Conservation (phyloP, 2,113 vertebrate species). For the Anser brachyrhynchus region DNA sequence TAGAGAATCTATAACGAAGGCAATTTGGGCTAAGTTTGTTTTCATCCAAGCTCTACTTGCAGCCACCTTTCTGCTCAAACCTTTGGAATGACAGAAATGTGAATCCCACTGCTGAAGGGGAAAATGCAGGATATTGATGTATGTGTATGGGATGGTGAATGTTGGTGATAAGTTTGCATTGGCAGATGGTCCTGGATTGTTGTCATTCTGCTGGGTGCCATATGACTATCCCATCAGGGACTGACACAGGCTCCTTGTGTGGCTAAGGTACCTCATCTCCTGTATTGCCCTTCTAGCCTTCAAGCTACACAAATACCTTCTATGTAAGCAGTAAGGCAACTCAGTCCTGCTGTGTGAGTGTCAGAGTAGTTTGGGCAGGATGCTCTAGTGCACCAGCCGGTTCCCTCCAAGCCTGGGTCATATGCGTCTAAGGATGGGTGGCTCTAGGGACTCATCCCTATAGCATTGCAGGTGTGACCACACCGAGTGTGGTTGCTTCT, state of each 20-base stretch:
- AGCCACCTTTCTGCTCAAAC: neutral
- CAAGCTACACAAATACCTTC: neutral
- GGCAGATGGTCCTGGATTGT: no score
- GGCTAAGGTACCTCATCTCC: neutral
- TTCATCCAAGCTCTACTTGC: neutral
- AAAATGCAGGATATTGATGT: neutral
- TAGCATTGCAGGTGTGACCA: rapidly evolving
- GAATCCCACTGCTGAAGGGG: neutral
- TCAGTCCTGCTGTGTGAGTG: neutral
- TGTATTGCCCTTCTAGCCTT: neutral
- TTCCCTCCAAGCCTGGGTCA: no score
- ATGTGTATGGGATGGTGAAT: rapidly evolving
- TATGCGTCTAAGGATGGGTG: rapidly evolving
- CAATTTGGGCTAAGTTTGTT: neutral
- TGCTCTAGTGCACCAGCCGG: no score
- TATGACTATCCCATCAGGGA: neutral
- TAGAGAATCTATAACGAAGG: neutral
- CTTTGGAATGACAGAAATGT: neutral
- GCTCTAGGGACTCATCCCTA: rapidly evolving
- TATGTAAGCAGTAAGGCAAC: neutral
- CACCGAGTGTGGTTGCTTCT: rapidly evolving
- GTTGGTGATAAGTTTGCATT: neutral
- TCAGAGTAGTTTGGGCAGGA: neutral
- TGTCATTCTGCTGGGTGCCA: neutral
- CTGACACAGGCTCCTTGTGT: rapidly evolving